phyloP scores from a whole-genome alignment of 2,797 vertebrate species.

The Tiaroga cobitis region DNA sequence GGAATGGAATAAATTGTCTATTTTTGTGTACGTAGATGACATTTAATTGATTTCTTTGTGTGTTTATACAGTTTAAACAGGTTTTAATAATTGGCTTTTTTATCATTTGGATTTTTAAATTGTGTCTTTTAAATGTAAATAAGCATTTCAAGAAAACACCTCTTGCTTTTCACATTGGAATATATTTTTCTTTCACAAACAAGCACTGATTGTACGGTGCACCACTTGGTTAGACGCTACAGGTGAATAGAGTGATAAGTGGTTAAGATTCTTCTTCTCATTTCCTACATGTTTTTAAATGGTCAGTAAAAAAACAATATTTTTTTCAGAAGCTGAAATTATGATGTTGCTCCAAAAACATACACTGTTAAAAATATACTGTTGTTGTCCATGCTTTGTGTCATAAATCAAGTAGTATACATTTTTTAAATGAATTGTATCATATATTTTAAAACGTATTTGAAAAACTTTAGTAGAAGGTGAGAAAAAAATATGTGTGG shows the following conservation, averaged over 20 bases:
- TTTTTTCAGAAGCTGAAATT: not conserved
- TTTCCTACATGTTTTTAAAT: not conserved
- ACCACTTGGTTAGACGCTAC: not conserved
- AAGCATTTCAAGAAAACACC: not conserved
- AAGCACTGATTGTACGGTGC: not conserved
- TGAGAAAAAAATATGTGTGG: no score
- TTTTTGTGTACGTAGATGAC: no score
- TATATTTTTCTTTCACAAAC: not conserved
- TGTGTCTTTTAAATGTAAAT: not conserved
- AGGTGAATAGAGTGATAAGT: not conserved
- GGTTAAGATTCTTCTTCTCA: not conserved
- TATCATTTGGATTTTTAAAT: not conserved
- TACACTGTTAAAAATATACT: no score
- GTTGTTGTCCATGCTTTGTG: not conserved
- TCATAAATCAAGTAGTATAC: not conserved
- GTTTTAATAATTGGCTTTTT: not conserved
- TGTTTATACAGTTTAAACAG: not conserved
- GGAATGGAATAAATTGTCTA: no score
- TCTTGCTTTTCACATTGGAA: not conserved
- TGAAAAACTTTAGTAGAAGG: not conserved
- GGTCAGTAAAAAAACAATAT: not conserved
- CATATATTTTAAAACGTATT: not conserved
- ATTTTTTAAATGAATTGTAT: not conserved
- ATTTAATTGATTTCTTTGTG: not conserved
- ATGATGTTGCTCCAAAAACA: not conserved